Base-by-base conservation (phyloP, 1,140 invertebrate species). In the Hyphantria cunea region DNA sequence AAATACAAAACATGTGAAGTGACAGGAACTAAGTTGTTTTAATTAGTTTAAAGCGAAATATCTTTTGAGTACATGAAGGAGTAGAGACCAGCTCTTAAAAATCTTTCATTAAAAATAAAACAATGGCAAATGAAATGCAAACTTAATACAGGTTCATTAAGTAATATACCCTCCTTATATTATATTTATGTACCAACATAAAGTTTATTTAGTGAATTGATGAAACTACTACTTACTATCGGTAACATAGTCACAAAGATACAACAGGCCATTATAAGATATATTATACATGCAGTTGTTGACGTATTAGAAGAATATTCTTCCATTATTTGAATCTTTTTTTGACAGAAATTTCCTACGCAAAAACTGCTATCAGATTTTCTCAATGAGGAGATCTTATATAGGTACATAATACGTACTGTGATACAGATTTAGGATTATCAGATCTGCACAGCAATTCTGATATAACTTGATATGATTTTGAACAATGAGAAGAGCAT, bases 71-170 rank as follows among this genome's bases (percentile, higher is more conserved):
- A 89, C 83, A 82, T 77, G 72, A 82, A 79, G 82, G 64, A 76
- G 73, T 72, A 82, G 87, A 90, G 87, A 90, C 87, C 87, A 90
- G 87, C 87, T 90, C 87, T 66, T 76, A 78, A 80, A 74, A 79
- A 80, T 76, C 70, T 59, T 78, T 66, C 79, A 80, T 78, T 71
- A 73, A 74, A 78, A 64, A 80, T 74, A 82, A 58, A 58, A 85
- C 81, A 76, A 75, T 72, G 56, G 68, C 82, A 72, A 72, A 80
- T 80, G 74, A 84, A 84, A 85, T 88, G 78, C 84, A 84, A 74
- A 79, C 67, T 68, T 84, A 81, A 78, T 80, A 85, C 79, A 82
- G 66, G 53, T 62, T 74, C 56, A 72, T 68, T 72, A 78, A 76
- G 65, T 70, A 71, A 68, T 77, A 60, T 64, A 74, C 68, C 65